Base-by-base conservation (phyloP, 2,113 vertebrate genomes). In the Polyodon spathula region DNA sequence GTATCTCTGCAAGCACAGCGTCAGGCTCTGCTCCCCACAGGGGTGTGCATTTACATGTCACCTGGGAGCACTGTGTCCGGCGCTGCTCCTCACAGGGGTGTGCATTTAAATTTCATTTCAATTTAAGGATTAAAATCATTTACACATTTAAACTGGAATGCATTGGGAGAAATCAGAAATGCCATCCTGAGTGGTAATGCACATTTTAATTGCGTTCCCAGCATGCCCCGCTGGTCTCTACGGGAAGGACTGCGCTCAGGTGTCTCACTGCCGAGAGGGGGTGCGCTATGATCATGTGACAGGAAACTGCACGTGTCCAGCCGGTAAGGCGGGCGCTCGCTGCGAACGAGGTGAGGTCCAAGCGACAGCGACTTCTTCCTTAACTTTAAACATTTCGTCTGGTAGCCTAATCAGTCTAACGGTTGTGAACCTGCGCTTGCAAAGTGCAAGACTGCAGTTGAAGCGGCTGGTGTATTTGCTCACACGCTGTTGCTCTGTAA, bases 211-310 rank as follows among this genome's bases (percentile, higher is more conserved):
- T 43, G n/a, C 43, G 59, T 14, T 2, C 2, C 40, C 82, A 98
- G 95, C 70, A 0, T 98, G 95, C 60, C 89, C 90, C 0, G 37
- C 68, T 0, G 89, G 92, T 0, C 84, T 54, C n/a, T 91, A 84
- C 0, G 92, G 95, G 1, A 63, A 59, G 2, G 71, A 84, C 75
- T 97, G 95, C 2, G 72, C 69, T 0, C 73, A 0, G 1, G 63
- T 78, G 50, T 88, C 86, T 2, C 12, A 51, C 37, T 97, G 95
- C 2, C 80, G 84, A 14, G 72, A 71, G 0, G 79, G 82, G 0
- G 81, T 76, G 0, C 58, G 75, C 54, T 94, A 78, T 2, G 78
- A 95, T 72, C 87, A 86, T 0, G 66, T 82, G 74, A 90, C 80
- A 0, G 93, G 95, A 1, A 56, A 53, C 1, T 98, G 94, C 4